These are phyloP conservation scores for Orthonychiurus folsomi DNA, from an alignment of 2,888 invertebrate genomes.

Conservation along the genomic window DNA sequence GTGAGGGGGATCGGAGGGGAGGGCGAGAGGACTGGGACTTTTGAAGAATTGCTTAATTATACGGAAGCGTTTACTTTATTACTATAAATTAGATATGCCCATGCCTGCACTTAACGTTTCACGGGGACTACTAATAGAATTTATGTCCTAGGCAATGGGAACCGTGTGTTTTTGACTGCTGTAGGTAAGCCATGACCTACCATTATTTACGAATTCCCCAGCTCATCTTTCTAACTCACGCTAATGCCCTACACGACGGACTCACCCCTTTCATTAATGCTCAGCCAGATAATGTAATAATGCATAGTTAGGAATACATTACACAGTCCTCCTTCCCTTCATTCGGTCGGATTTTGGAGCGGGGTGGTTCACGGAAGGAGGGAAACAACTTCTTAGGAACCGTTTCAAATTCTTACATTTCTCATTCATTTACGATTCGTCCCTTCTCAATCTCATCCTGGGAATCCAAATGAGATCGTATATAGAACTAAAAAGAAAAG, in stretches of 20 bases:
- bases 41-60: conserved; percentile 8
- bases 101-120: background rate
- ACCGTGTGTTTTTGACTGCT: conserved; percentile 9
- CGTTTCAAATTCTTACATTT: too few species aligned
- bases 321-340: background rate
- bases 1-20: background rate
- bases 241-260: background rate
- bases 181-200: conserved; percentile 17
- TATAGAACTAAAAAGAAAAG: too few species aligned
- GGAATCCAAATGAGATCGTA: too few species aligned
- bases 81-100: conserved; percentile 6
- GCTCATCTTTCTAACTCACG: conserved; percentile 16
- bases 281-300: conserved; percentile 10
- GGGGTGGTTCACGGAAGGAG: too few species aligned
- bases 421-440: too few species aligned
- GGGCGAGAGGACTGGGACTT: background rate
- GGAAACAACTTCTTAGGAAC: too few species aligned
- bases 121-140: background rate
- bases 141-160: background rate
- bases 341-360: too few species aligned
- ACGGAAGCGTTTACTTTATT: conserved; percentile 10
- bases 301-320: conserved; percentile 2
- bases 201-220: conserved; percentile 14
- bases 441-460: too few species aligned
- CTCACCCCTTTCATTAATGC: conserved; percentile 13